Evolutionary conservation across 1,140 invertebrate genomes (phyloP).

Genomic region (Chymomyza costata): DNA sequence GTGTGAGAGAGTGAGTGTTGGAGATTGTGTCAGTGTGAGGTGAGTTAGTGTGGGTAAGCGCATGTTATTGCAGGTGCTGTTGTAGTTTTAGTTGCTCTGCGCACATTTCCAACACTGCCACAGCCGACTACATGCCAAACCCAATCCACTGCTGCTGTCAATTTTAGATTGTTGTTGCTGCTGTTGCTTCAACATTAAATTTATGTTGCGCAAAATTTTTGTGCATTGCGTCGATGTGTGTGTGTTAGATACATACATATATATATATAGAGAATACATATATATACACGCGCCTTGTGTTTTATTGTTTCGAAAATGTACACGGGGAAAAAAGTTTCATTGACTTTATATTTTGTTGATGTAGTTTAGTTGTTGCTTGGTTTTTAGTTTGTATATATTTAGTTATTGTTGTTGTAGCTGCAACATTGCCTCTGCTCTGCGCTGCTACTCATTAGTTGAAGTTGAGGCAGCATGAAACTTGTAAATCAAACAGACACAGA

Average conservation of each 20-base stretch:
- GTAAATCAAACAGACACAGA: slow-evolving; percentile 23
- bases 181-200: slow-evolving; percentile 46
- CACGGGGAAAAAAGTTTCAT: slow-evolving; percentile 36
- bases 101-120: slow-evolving; percentile 10
- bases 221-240: slow-evolving; percentile 12
- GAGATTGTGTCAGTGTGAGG: background rate
- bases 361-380: background rate
- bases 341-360: slow-evolving; percentile 23
- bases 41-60: slow-evolving; percentile 9
- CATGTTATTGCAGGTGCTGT: slow-evolving; percentile 63
- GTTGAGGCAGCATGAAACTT: slow-evolving; percentile 30
- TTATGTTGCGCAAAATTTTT: slow-evolving; percentile 53
- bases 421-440: slow-evolving; percentile 2
- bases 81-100: slow-evolving; percentile 48
- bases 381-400: too few species aligned
- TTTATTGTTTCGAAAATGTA: slow-evolving; percentile 19
- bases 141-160: slow-evolving; percentile 37
- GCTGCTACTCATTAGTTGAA: slow-evolving; percentile 42
- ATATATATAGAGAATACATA: background rate
- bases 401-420: too few species aligned
- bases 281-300: slow-evolving; percentile 35
- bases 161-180: slow-evolving; percentile 42
- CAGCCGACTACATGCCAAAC: slow-evolving; percentile 24
- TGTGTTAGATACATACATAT: too few species aligned
- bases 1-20: too few species aligned